A percentile compares a stretch with the other conserved stretches of the same genome.
Conservation (phyloP, 2,797 vertebrate genomes). For the Tapirus indicus region DNA sequence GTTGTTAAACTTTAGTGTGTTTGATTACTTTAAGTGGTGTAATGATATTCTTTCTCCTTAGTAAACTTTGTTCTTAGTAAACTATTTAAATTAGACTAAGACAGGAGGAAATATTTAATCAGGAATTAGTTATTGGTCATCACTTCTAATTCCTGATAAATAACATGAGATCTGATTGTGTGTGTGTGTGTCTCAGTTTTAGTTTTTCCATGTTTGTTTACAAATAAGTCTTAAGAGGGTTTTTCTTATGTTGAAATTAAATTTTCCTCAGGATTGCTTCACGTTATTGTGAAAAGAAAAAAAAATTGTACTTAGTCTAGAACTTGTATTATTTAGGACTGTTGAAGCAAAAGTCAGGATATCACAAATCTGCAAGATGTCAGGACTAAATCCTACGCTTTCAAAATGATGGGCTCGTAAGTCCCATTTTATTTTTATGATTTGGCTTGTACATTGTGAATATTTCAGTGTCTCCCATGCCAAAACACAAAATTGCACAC, state of each 20-base stretch:
- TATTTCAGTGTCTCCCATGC: constrained; percentile 48
- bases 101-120: constrained; percentile 2
- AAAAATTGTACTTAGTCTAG: constrained; percentile 28
- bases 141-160: constrained; percentile 49
- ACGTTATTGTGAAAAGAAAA: constrained; percentile 52
- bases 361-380: constrained; percentile 77
- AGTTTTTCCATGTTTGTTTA: constrained; percentile 61
- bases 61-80: constrained; percentile 37
- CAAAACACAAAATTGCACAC: constrained; percentile 44
- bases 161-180: not conserved
- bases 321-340: constrained; percentile 71
- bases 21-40: not conserved
- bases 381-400: constrained; percentile 62
- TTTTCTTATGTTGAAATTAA: constrained; percentile 69
- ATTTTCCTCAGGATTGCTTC: constrained; percentile 66
- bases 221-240: constrained; percentile 42
- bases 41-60: not conserved
- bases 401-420: constrained; percentile 71
- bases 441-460: constrained; percentile 64
- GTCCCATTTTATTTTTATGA: constrained; percentile 76
- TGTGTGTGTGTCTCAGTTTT: constrained; percentile 22
- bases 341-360: constrained; percentile 71
- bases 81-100: constrained; percentile 21
- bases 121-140: not conserved
- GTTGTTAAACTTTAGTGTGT: not conserved